Percentiles rank a stretch among this genome's conserved stretches.
Evolutionary conservation across 23 tunicate genomes (phyloP).

Genomic region (Trididemnum miniatum): DNA sequence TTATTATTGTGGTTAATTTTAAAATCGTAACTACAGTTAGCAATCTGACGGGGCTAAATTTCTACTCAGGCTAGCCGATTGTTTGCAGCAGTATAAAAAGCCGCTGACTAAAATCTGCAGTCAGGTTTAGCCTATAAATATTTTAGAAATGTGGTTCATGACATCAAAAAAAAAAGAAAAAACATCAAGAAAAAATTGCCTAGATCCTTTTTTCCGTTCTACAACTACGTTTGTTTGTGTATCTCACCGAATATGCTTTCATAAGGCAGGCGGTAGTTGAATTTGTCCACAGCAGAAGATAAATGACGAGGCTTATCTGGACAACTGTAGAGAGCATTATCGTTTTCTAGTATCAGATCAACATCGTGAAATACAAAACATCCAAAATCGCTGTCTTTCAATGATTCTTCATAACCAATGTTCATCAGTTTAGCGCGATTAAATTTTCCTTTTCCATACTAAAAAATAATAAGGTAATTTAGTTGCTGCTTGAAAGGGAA

Average conservation of each 20-base stretch:
- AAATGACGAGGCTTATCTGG: conserved; percentile 89
- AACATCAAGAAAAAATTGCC: background rate
- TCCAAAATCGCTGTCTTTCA: conserved; percentile 59
- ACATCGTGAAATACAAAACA: conserved; percentile 98
- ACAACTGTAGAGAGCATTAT: conserved; percentile 85
- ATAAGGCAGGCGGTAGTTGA: conserved; percentile 81
- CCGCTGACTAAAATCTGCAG: too few species aligned
- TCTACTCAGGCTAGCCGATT: too few species aligned
- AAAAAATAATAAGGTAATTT: background rate
- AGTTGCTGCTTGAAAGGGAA: too few species aligned
- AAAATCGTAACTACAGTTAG: too few species aligned
- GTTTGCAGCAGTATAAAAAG: too few species aligned
- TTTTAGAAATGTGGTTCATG: too few species aligned
- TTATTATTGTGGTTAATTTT: too few species aligned
- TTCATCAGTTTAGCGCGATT: conserved; percentile 98
- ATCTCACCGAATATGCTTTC: conserved; percentile 83
- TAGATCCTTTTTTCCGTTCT: background rate
- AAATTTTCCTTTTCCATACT: conserved; percentile 81
- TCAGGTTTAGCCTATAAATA: too few species aligned
- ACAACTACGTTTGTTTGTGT: background rate
- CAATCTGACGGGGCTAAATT: too few species aligned
- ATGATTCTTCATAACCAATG: conserved; percentile 79
- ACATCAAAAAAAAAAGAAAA: too few species aligned
- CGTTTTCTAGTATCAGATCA: conserved; percentile 93
- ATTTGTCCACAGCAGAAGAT: conserved; percentile 90